Evolutionary conservation across 2,888 invertebrate genomes (phyloP), one percentile per base, ranked within the genome.

Genomic region (Pinctada fucata): DNA sequence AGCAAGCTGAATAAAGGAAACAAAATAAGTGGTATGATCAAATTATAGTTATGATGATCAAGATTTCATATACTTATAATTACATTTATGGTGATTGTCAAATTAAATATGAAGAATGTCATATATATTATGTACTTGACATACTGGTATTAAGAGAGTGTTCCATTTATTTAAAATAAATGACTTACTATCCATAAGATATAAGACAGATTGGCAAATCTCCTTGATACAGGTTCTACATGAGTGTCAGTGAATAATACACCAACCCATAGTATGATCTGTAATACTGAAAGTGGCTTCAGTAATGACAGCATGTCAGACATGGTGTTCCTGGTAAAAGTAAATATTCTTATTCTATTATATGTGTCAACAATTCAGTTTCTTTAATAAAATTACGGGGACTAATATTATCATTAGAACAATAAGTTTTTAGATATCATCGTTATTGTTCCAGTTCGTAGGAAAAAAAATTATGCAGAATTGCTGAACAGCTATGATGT

Each of bases 141-240:
- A 31, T 31, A 31, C 31, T 31, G 31, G 31, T 31, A 31, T 31
- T 31, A 31, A 31, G 31, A 31, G 31, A 31, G 31, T 31, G 31
- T 31, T 31, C 31, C 31, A 31, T 31, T 45, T 45, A 72, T 3
- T 45, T 72, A 10, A 47, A 72, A n/a, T 3, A 51, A 48, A 16
- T n/a, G 47, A 80, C 77, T 94, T 79, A 96, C 93, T 85, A 96
- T 94, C 95, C 96, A 97, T 31, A 95, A 90, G 77, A 96, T 95
- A 90, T 97, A 99, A 0, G 96, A 95, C 10, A 95, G 92, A 93
- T 98, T 99, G 1, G 96, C 96, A 84, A 97, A 93, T 74, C 97
- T 94, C 87, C 99, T 94, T 0, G 97, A 97, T 3, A 93, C 90
- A 66, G 88, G 89, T 75, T 92, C 92, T 13, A 93, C 85, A 72